Percentiles rank a stretch among this genome's conserved stretches.
Conservation (phyloP, 2,888 invertebrate species). For the Cosmorhoe ocellata region DNA sequence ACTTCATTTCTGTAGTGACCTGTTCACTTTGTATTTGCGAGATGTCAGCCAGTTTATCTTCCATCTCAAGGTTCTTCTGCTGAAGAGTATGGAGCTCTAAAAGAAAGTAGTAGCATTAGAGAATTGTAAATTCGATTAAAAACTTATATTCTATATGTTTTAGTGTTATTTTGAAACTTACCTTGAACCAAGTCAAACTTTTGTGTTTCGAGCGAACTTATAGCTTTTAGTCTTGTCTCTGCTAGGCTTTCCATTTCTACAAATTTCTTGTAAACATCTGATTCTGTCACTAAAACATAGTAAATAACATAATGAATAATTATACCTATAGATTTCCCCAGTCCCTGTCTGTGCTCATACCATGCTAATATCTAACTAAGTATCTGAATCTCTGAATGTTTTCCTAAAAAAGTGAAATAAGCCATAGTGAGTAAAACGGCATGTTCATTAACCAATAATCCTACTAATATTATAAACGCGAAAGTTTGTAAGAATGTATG, state of each 20-base stretch:
- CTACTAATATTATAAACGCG: no score
- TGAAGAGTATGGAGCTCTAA: conserved; percentile 81
- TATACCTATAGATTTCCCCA: not conserved
- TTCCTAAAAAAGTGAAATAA: no score
- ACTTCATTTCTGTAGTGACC: conserved; percentile 90
- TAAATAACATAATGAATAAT: not conserved
- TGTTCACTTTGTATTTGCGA: conserved; percentile 85
- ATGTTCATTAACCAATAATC: no score
- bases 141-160: no score
- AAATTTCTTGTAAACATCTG: conserved; percentile 76
- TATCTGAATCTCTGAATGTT: no score
- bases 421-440: no score
- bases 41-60: conserved; percentile 83
- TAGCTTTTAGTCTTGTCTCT: conserved; percentile 81
- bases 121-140: not conserved
- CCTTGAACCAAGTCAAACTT: conserved; percentile 86
- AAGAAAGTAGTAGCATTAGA: conserved; percentile 12
- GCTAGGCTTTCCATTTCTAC: conserved; percentile 74
- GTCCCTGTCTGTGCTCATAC: no score
- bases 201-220: conserved; percentile 84
- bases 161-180: conserved; percentile 41
- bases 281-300: conserved; percentile 71
- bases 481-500: no score
- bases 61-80: conserved; percentile 84
- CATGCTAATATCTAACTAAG: no score